Evolutionary conservation across 2,113 vertebrate species (phyloP).

Genomic region (Ailuropoda melanoleuca): DNA sequence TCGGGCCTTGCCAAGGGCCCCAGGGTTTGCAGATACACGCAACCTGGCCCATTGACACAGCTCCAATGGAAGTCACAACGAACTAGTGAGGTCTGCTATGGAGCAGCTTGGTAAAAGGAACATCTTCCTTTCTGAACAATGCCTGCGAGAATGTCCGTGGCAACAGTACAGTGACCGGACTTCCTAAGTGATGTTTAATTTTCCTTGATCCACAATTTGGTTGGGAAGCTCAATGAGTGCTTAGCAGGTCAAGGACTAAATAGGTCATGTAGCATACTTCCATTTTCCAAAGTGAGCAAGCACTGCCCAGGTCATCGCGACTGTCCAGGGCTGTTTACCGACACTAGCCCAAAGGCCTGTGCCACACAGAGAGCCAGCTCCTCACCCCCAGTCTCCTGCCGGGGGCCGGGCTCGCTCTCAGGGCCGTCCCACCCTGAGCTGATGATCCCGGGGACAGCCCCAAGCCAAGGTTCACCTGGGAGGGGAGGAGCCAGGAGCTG

Average conservation of each 20-base stretch:
- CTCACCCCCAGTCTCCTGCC: not conserved
- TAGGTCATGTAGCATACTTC: too few species aligned
- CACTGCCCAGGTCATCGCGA: not conserved
- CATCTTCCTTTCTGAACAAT: not conserved
- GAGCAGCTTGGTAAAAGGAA: not conserved
- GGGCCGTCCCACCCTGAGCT: too few species aligned
- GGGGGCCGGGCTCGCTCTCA: not conserved
- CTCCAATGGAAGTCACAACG: accelerated
- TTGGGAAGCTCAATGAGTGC: not conserved
- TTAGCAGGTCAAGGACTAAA: not conserved
- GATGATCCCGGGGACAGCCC: not conserved
- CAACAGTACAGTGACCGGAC: not conserved
- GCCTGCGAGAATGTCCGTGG: not conserved
- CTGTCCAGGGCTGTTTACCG: accelerated
- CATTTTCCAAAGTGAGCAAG: not conserved
- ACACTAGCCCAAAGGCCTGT: accelerated
- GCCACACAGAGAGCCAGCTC: accelerated
- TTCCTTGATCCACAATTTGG: not conserved
- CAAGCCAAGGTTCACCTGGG: slow-evolving; percentile 86
- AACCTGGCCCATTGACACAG: not conserved
- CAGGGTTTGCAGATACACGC: too few species aligned
- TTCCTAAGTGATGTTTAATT: not conserved
- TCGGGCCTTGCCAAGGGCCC: not conserved
- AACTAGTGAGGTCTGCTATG: not conserved
- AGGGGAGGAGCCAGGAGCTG: slow-evolving; percentile 97